Evolutionary conservation across 2,113 vertebrate species (phyloP), one percentile per base, ranked within the genome.

Genomic region (Scomber japonicus): DNA sequence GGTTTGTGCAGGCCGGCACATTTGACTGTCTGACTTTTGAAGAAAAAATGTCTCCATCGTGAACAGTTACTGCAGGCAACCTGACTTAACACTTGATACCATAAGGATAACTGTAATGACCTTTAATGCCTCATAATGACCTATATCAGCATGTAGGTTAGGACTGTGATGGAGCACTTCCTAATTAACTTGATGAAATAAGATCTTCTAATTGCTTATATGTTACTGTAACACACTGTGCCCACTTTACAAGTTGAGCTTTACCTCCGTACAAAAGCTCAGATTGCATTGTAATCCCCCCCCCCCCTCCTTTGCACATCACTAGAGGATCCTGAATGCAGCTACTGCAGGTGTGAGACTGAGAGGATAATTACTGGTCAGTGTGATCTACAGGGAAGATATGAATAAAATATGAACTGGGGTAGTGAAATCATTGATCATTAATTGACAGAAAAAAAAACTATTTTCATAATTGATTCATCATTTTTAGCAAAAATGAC

Each of bases 1-100:
- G 83, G 82, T 88, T 86, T 89, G 81, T 82, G 81, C 80, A 80
- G 87, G 89, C 75, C 80, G 59, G 13, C 74, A 81, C 78, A 75
- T 69, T 78, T 60, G 57, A 48, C 40, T 15, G 59, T 62, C 70
- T 46, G 30, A 73, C 65, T 68, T 73, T 15, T 65, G 79, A 48
- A n/a, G 27, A 4, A 44, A 57, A 63, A 65, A 65, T 4, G 55
- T 40, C 30, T 82, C 51, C 3, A 27, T 27, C 24, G 24, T 27
- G 24, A 27, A 3, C 24, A 27, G 4, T 44, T 3, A 6, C 30
- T 59, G 3, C 60, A 21, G n/a, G 24, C 57, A 76, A 54, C 56
- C 48, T 64, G 50, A 81, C 63, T 67, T 48, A 65, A 68, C 14
- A 40, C 51, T 55, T 6, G 4, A 49, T 60, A 74, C 78, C 60